Base-by-base conservation (phyloP, 2,113 vertebrate genomes). In the Odocoileus virginianus region DNA sequence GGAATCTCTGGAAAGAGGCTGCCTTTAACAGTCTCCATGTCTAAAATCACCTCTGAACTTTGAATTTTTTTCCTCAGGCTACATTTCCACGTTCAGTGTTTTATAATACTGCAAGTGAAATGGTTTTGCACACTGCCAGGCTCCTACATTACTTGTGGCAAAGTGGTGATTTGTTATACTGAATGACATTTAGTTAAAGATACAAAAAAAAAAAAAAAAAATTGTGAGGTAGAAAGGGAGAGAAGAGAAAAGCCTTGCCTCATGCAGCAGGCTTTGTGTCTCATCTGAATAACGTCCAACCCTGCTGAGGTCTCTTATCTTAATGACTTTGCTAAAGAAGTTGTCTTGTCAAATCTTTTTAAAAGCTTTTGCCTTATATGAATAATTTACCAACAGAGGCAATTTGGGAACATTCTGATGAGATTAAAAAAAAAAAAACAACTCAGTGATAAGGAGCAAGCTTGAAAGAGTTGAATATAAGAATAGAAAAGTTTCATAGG, bases 311-410 rank as follows among this genome's bases (percentile, higher is more conserved):
- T 95, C 89, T 97, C 97, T 98, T 98, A 98, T 98, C 97, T 97
- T 97, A 98, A 98, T 96, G 93, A 98, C 76, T 98, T 98, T 96
- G 90, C 91, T 98, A 96, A 97, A 98, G 95, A 98, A 95, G 84
- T 97, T 98, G 89, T 97, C 96, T 96, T 95, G 85, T 98, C 96
- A 98, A 97, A 97, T 33, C 89, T 82, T 64, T 97, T 98, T 98
- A 97, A 98, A 98, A 98, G 76, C 64, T 97, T 98, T 98, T 97
- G 84, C 83, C 58, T 97, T 83, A 45, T 91, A 86, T 94, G 89
- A 98, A 95, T 98, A 98, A 98, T 95, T 97, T 98, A 98, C 92
- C 97, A 98, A 98, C 85, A 94, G 95, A 98, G 96, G 83, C 71
- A 97, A 98, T 98, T 98, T 98, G 93, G 61, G 96, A 98, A 91